Conservation (phyloP, 2,888 invertebrate genomes). For the Drosophila putrida region DNA sequence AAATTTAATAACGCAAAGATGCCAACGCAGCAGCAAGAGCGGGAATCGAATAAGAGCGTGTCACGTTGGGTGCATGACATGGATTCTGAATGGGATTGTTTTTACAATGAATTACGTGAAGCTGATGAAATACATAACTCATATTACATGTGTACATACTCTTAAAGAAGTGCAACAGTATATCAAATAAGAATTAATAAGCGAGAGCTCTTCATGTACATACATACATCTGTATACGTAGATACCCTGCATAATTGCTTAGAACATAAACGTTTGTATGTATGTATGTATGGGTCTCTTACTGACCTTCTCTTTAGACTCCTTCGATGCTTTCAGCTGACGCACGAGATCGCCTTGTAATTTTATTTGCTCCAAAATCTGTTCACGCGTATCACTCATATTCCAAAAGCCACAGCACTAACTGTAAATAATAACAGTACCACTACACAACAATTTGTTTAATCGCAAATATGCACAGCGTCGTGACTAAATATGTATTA, state of each 20-base stretch:
- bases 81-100: constrained; percentile 1
- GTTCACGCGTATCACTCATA: constrained; percentile 86
- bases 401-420: constrained; percentile 51
- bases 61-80: constrained; percentile 11
- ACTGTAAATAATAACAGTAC: constrained; percentile 17
- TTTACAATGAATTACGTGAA: not conserved
- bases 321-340: constrained; percentile 92
- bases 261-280: constrained; percentile 10
- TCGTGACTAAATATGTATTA: constrained; percentile 24
- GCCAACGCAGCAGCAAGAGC: constrained; percentile 34
- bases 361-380: constrained; percentile 88
- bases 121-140: constrained; percentile 52
- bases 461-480: constrained; percentile 18
- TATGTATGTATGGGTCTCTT: constrained; percentile 1
- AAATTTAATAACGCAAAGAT: constrained; percentile 45
- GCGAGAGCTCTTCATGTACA: not conserved
- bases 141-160: constrained; percentile 29
- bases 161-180: constrained; percentile 36
- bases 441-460: constrained; percentile 28
- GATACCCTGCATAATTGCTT: constrained; percentile 6
- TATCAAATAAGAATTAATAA: constrained; percentile 10
- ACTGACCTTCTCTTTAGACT: constrained; percentile 90
- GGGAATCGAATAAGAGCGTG: constrained; percentile 11
- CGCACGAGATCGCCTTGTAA: constrained; percentile 93
- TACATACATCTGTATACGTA: not conserved